Evolutionary conservation across 2,888 invertebrate genomes (phyloP).

Genomic region (Plagodis dolabraria): DNA sequence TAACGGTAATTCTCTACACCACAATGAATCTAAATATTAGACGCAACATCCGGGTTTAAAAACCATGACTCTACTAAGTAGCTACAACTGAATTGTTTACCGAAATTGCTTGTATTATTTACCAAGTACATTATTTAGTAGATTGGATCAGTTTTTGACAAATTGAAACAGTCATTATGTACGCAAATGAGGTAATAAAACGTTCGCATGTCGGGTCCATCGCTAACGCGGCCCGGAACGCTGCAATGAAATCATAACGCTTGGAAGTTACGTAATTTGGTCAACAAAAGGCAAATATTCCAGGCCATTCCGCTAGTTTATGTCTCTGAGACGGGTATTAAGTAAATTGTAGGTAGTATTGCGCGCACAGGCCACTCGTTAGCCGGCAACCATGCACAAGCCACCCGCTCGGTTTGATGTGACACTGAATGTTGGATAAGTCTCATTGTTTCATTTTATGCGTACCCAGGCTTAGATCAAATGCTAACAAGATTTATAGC

Average conservation of each 20-base stretch:
- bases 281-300: slow-evolving; percentile 76
- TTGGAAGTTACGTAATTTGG: slow-evolving; percentile 74
- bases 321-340: slow-evolving; percentile 75
- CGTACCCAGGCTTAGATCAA: slow-evolving; percentile 77
- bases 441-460: slow-evolving; percentile 81
- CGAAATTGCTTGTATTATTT: slow-evolving; percentile 54
- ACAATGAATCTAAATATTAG: slow-evolving; percentile 71
- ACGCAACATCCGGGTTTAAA: slow-evolving; percentile 68
- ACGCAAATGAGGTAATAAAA: slow-evolving; percentile 46
- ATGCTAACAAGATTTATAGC: slow-evolving; percentile 79
- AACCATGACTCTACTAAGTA: slow-evolving; percentile 60
- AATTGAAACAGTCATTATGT: slow-evolving; percentile 31
- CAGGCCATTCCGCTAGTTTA: slow-evolving; percentile 74
- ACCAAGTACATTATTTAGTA: slow-evolving; percentile 39
- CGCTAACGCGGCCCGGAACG: slow-evolving; percentile 46
- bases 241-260: slow-evolving; percentile 72
- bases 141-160: slow-evolving; percentile 39
- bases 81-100: slow-evolving; percentile 51
- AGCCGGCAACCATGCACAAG: slow-evolving; percentile 47
- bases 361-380: slow-evolving; percentile 82
- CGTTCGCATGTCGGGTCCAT: slow-evolving; percentile 41
- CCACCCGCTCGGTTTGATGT: slow-evolving; percentile 54
- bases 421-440: slow-evolving; percentile 77
- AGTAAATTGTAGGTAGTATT: slow-evolving; percentile 80
- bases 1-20: slow-evolving; percentile 71